phyloP scores from a whole-genome alignment of 1,140 invertebrate species.

The Cotesia typhae region DNA sequence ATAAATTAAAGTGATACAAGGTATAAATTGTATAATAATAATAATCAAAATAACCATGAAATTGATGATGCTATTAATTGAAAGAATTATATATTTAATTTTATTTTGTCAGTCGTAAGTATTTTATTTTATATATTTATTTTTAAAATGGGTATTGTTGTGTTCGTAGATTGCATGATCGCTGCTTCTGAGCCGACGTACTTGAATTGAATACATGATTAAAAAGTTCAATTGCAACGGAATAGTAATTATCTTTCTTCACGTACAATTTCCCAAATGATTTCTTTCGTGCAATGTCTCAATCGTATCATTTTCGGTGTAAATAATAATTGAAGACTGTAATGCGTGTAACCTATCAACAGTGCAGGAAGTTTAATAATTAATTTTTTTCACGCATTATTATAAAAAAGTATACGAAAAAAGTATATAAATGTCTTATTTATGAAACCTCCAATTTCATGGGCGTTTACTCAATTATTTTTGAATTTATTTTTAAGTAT shows the following conservation, averaged over 20 bases:
- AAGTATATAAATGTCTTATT: constrained; percentile 8
- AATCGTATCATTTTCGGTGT: constrained; percentile 1
- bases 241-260: constrained; percentile 26
- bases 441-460: constrained; percentile 17
- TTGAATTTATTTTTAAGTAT: constrained; percentile 9
- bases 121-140: background rate
- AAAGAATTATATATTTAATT: too few species aligned
- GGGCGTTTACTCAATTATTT: constrained; percentile 26
- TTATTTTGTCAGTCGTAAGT: too few species aligned
- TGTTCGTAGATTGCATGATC: constrained; percentile 9
- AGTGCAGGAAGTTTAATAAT: constrained; percentile 7
- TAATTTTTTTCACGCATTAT: too few species aligned
- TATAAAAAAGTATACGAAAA: constrained; percentile 1
- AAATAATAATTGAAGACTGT: background rate
- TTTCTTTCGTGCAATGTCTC: constrained; percentile 11
- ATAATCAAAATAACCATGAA: too few species aligned
- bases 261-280: constrained; percentile 20
- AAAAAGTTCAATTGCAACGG: constrained; percentile 16
- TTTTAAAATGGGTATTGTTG: background rate
- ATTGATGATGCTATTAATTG: too few species aligned
- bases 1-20: too few species aligned
- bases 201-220: constrained; percentile 23
- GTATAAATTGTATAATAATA: too few species aligned
- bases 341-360: background rate
- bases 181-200: background rate